Base-by-base conservation (phyloP, 2,888 invertebrate genomes). In the Eristalis intricaria region DNA sequence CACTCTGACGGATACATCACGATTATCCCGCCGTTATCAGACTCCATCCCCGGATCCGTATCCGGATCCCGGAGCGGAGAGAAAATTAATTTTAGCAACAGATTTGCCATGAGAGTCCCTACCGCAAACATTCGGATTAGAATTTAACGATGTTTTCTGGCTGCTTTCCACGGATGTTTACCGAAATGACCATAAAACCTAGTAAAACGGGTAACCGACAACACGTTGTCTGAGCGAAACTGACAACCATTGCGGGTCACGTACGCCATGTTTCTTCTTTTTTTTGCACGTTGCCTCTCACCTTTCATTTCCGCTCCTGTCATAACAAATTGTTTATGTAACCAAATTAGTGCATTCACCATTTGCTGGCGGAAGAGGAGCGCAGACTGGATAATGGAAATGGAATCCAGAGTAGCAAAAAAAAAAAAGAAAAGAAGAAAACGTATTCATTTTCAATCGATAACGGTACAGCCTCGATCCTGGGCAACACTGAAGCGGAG, bases 51-150 rank as follows among this genome's bases (percentile, higher is more conserved):
- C 19, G 19, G n/a, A 15, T 15, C 43, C n/a, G 26, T 26, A n/a
- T n/a, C 15, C 43, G 15, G 50, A 8, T 50, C 7, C 8, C 19
- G 50, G 50, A 8, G 50, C 8, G 50, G 8, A 4, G 50, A 50
- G 50, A 50, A 50, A 50, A 50, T 50, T 50, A 50, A 50, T 50
- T 50, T 19, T n/a, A 50, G 50, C 50, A 50, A 50, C 50, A 50
- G 50, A 50, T 50, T 50, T 50, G 50, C 19, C 50, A 19, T 19
- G 19, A 19, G 19, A n/a, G 50, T 50, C 7, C 50, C 8, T 26
- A 60, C 43, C 4, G 19, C 58, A 79, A 71, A 65, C 60, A 64
- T 38, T 71, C 15, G 38, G 71, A 79, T 71, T 65, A 65, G 71
- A 65, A n/a, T 22, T 56, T 58, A 19, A 23, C 40, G n/a, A 58